Base-by-base conservation (phyloP, 2,113 vertebrate species). In the Gila orcuttii region DNA sequence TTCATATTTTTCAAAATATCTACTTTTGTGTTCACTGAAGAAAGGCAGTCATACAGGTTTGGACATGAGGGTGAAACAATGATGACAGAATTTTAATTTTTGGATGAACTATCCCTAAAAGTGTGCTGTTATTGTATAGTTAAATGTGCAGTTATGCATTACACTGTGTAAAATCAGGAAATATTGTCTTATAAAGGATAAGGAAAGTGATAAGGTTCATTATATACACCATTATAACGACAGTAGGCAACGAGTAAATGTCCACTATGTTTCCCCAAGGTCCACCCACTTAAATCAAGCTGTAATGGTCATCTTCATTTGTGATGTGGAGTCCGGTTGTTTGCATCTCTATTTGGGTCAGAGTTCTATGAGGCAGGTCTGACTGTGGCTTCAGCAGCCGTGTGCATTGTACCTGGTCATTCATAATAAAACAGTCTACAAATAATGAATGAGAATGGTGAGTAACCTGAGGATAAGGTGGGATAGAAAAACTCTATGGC, bases 371-470 rank as follows among this genome's bases (percentile, higher is more conserved):
- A 83, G 59, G 36, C 86, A 59, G 68, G 76, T 85, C 86, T 87
- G 42, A 21, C 7, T 71, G 83, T 74, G 73, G 73, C 83, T 84
- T 88, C 87, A 87, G 78, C 86, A 90, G 85, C 90, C 36, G 60
- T 88, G 89, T 88, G 90, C 91, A 94, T 94, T 94, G 93, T 94
- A 93, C 93, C 92, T 90, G 87, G 87, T 90, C 90, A 93, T 96
- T 79, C 84, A 96, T 94, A 90, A 94, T 95, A 89, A 75, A 95
- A 91, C 91, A 92, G 87, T 33, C 69, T 87, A 91, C 92, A 87
- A 95, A 95, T 95, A 94, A 96, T 95, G 87, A 83, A 96, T 96
- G 95, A 93, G 91, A 85, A 73, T 85, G 86, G 89, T 93, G 92
- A 92, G 94, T 95, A 96, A 96, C 93, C 93, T 88, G 93, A 96